phyloP scores from a whole-genome alignment of 2,888 invertebrate species.

The Capitulum mitella region DNA sequence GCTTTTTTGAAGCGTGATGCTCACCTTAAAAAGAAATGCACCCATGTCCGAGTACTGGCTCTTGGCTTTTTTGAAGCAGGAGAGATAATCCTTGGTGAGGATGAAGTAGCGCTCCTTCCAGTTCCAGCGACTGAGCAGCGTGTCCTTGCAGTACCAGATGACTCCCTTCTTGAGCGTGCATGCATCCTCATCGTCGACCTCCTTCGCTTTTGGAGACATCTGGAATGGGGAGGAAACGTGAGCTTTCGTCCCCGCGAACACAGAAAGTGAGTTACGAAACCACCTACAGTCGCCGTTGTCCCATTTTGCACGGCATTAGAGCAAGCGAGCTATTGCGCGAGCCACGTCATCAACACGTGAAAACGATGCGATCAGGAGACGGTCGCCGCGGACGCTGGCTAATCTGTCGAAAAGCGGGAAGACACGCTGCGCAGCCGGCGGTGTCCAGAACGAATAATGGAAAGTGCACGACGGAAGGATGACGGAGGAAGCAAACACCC shows the following conservation, averaged over 20 bases:
- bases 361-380: too few species aligned
- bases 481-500: too few species aligned
- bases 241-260: too few species aligned
- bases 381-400: too few species aligned
- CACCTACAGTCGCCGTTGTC: too few species aligned
- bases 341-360: background rate
- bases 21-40: constrained; percentile 38
- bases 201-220: background rate
- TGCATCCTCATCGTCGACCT: background rate
- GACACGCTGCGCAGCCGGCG: background rate
- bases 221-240: background rate
- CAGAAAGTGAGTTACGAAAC: too few species aligned
- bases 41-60: constrained; percentile 39
- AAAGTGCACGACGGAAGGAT: too few species aligned
- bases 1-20: background rate
- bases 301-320: too few species aligned
- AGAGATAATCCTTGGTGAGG: constrained; percentile 38
- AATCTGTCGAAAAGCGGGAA: background rate
- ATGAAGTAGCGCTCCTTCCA: constrained; percentile 39
- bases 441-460: too few species aligned
- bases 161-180: constrained; percentile 34
- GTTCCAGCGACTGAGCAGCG: constrained; percentile 36
- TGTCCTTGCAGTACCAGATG: constrained; percentile 36
- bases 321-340: too few species aligned
- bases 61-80: constrained; percentile 37